These are phyloP conservation scores for Cheilosia urbana DNA, from an alignment of 2,888 invertebrate genomes.

Conservation along the genomic window DNA sequence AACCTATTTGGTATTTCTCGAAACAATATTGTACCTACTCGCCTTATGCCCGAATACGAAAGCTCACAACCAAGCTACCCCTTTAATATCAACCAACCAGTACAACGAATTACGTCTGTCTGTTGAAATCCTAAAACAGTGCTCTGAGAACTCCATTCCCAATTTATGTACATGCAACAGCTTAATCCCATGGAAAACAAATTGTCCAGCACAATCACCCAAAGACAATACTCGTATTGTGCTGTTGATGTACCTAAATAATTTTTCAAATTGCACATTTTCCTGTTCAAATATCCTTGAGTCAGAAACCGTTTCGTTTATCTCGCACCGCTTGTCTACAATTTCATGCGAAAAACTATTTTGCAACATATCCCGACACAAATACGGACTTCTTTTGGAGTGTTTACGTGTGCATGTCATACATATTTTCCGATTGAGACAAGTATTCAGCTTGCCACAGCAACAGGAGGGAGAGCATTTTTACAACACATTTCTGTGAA, in stretches of 20 bases:
- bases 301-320: slow-evolving; percentile 6
- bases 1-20: too few species aligned
- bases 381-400: slow-evolving; percentile 41
- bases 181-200: slow-evolving; percentile 8
- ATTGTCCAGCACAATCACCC: slow-evolving; percentile 9
- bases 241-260: slow-evolving; percentile 11
- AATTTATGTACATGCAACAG: slow-evolving; percentile 8
- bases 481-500: slow-evolving; percentile 46
- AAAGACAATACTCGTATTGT: neutral
- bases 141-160: too few species aligned
- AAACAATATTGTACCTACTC: too few species aligned
- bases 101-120: too few species aligned
- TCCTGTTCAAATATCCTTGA: slow-evolving; percentile 31
- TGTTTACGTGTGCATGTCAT: slow-evolving; percentile 48
- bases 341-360: slow-evolving; percentile 47
- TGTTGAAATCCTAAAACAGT: too few species aligned
- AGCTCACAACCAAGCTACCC: too few species aligned
- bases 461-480: slow-evolving; percentile 33
- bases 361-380: slow-evolving; percentile 46
- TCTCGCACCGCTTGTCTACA: slow-evolving; percentile 34
- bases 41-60: too few species aligned
- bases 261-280: slow-evolving; percentile 41
- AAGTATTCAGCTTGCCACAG: slow-evolving; percentile 6
- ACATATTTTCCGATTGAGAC: slow-evolving; percentile 54
- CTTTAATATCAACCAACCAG: too few species aligned